These are phyloP conservation scores for Ochropleura leucogaster DNA, from an alignment of 2,888 invertebrate genomes.

Conservation along the genomic window DNA sequence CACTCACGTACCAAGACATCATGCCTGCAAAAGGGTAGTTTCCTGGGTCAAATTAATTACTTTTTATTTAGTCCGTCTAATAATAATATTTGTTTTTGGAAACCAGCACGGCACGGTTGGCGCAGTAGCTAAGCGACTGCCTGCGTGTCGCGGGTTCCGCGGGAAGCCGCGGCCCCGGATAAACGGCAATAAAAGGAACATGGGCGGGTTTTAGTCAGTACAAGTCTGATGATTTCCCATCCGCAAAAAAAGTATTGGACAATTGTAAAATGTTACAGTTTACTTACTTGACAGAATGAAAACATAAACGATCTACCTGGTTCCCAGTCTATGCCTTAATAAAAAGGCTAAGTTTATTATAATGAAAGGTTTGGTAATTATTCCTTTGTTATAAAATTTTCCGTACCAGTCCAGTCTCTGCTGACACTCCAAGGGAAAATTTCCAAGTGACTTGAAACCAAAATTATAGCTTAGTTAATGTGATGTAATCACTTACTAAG, in stretches of 20 bases:
- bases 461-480: slow-evolving; percentile 45
- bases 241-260: too few relatives aligned
- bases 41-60: too few relatives aligned
- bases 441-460: slow-evolving; percentile 21
- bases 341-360: slow-evolving; percentile 5
- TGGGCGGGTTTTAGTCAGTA: too few relatives aligned
- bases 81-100: too few relatives aligned
- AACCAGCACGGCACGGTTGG: too few relatives aligned
- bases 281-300: neutral
- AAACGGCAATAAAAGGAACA: too few relatives aligned
- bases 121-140: too few relatives aligned
- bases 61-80: too few relatives aligned
- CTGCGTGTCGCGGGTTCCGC: too few relatives aligned
- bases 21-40: too few relatives aligned
- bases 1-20: neutral
- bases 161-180: too few relatives aligned
- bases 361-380: slow-evolving; percentile 50
- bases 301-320: neutral
- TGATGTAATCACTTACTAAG: slow-evolving; percentile 23
- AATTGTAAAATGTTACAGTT: neutral
- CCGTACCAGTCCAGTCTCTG: slow-evolving; percentile 1
- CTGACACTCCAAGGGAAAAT: slow-evolving; percentile 21
- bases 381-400: slow-evolving; percentile 41
- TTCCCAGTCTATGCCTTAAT: slow-evolving; percentile 19
- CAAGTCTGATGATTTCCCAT: too few relatives aligned